These are phyloP conservation scores for Sycobia sp. DNA, from an alignment of 1,140 invertebrate species.

Conservation along the genomic window DNA sequence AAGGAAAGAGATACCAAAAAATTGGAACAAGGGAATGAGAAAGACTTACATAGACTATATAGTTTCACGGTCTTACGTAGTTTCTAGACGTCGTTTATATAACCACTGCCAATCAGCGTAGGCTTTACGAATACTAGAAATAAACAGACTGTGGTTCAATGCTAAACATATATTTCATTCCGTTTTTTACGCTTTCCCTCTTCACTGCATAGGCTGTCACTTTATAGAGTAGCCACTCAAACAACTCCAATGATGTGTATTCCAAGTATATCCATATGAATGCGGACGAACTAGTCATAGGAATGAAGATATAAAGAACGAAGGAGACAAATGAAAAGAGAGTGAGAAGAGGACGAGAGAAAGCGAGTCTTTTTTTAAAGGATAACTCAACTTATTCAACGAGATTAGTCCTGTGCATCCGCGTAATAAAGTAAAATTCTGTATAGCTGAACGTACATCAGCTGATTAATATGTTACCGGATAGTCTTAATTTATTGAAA, in stretches of 20 bases:
- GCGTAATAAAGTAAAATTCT: slow-evolving; percentile 20
- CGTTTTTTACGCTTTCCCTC: too few relatives aligned
- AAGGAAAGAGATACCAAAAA: too few relatives aligned
- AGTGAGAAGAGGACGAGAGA: neutral
- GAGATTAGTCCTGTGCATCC: slow-evolving; percentile 12
- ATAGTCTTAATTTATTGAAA: neutral
- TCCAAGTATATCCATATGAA: neutral
- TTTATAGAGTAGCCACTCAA: slow-evolving; percentile 1
- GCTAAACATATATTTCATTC: too few relatives aligned
- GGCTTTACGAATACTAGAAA: slow-evolving; percentile 43
- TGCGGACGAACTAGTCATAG: slow-evolving; percentile 4
- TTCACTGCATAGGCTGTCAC: neutral
- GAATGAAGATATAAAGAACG: too few relatives aligned
- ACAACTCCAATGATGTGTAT: too few relatives aligned
- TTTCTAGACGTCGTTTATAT: too few relatives aligned
- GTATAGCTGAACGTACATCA: slow-evolving; percentile 19
- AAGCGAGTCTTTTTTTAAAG: neutral
- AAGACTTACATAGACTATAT: too few relatives aligned
- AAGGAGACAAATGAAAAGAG: neutral
- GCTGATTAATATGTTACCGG: slow-evolving; percentile 22
- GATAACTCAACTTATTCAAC: neutral
- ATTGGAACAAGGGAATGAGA: too few relatives aligned
- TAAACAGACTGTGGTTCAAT: slow-evolving; percentile 39
- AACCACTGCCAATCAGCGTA: slow-evolving; percentile 42
- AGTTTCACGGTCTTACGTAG: too few relatives aligned